phyloP scores from a whole-genome alignment of 2,888 invertebrate genomes.

The Phortica magna region DNA sequence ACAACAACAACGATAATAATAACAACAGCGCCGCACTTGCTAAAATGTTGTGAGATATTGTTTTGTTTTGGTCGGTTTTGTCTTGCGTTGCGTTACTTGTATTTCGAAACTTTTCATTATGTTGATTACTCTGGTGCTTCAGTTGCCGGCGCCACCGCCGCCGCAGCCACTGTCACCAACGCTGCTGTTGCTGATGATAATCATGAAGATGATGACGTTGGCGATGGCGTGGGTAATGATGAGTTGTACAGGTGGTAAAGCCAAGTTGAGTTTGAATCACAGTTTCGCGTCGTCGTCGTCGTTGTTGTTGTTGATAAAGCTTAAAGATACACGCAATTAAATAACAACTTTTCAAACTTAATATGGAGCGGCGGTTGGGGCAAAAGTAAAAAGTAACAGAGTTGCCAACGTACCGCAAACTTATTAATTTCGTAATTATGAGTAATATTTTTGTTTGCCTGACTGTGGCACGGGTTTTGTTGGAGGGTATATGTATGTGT shows the following conservation, averaged over 20 bases:
- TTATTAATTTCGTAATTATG: constrained; percentile 68
- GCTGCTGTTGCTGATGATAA: too few species aligned
- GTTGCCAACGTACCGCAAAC: constrained; percentile 11
- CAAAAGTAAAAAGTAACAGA: too few species aligned
- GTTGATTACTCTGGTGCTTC: constrained; percentile 23
- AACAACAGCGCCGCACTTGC: constrained; percentile 13
- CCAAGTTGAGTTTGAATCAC: background rate
- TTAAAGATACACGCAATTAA: constrained; percentile 25
- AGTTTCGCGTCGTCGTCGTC: background rate
- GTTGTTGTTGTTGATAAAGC: background rate
- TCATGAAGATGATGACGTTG: background rate
- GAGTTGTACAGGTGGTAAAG: background rate
- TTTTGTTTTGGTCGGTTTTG: background rate
- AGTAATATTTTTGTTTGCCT: constrained; percentile 47
- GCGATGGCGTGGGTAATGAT: background rate
- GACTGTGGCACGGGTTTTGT: background rate
- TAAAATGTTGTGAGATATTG: constrained; percentile 18
- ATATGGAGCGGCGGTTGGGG: background rate
- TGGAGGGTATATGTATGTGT: background rate
- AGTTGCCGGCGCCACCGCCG: too few species aligned
- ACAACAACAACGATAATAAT: background rate
- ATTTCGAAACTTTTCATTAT: constrained; percentile 30
- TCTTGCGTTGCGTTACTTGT: background rate
- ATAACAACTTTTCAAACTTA: constrained; percentile 9
- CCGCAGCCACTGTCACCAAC: too few species aligned